A percentile compares a stretch with the other conserved stretches of the same genome.
phyloP scores from a whole-genome alignment of 2,113 vertebrate species.

The Cochlearius cochlearius region DNA sequence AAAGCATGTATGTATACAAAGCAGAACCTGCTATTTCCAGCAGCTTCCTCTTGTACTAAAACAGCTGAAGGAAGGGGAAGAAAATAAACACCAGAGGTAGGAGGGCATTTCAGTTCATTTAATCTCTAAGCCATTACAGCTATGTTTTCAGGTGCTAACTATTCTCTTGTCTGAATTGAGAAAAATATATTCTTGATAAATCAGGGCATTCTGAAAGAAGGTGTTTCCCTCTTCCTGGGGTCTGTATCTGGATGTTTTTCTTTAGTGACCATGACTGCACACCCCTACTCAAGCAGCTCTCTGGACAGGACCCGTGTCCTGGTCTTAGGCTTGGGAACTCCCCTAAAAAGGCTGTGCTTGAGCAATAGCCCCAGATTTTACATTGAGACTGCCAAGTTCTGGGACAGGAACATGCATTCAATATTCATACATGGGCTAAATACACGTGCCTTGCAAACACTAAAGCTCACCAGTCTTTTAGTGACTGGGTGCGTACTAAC shows the following conservation, averaged over 20 bases:
- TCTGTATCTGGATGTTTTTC: background rate
- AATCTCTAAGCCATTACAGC: background rate
- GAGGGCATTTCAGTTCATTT: background rate
- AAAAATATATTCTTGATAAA: background rate
- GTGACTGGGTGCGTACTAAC: background rate
- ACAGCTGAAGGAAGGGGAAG: background rate
- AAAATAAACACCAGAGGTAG: background rate
- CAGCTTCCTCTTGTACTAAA: background rate
- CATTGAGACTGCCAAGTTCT: background rate
- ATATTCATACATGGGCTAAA: background rate
- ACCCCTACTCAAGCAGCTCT: background rate
- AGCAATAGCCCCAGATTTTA: background rate
- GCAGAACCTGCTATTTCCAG: background rate
- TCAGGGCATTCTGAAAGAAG: background rate
- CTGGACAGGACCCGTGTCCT: background rate
- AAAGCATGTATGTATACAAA: background rate
- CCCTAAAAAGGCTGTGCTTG: background rate
- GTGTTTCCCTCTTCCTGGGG: background rate
- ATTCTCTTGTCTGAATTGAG: background rate
- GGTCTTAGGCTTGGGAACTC: background rate
- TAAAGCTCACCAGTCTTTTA: background rate
- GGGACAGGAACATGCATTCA: background rate
- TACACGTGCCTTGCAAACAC: background rate
- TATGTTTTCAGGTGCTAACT: background rate
- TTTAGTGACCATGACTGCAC: background rate